Evolutionary conservation across 2,888 invertebrate genomes (phyloP), one percentile per base, ranked within the genome.

Genomic region (Esperia sulphurella): DNA sequence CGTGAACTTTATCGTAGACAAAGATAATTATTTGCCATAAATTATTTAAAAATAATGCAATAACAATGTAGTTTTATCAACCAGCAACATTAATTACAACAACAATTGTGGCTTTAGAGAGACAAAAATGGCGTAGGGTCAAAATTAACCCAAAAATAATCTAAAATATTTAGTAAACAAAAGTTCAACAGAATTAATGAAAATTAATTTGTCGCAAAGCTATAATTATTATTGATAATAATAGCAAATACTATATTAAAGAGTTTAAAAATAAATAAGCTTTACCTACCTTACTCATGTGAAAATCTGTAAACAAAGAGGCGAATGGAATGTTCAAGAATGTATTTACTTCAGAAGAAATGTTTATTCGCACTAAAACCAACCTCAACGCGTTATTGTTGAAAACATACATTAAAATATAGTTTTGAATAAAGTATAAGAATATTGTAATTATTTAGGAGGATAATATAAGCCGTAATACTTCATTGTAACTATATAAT

Each of bases 121-220:
- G 21, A 21, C 21, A 21, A 21, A 21, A 3, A 21, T 21, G 21
- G 21, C 21, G 5, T 21, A 21, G 3, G 2, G 21, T n/a, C 21
- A 1, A 35, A 35, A 35, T 31, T 9, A 10, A 10, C 31, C 9
- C n/a, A n/a, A 9, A 8, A 31, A 9, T 7, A 31, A 31, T 35
- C n/a, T n/a, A 6, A 35, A 35, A n/a, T n/a, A n/a, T 65, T 71
- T 70, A 51, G 59, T 74, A 83, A 84, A 84, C 81, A 83, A 71
- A 74, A 71, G 71, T 70, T 69, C 67, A 65, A 75, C 67, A 66
- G 51, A 74, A 71, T 78, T 73, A 77, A 77, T 79, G 72, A 79
- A 72, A 70, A 71, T 55, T 72, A 69, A 80, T 71, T 77, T 74
- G 76, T 78, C 75, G 61, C 63, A 53, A 55, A 43, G 53, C 49